Percentiles rank a stretch among this genome's conserved stretches.
These are phyloP conservation scores for Chamaetylas fuelleborni DNA, from an alignment of 2,113 vertebrate species.

Conservation along the genomic window DNA sequence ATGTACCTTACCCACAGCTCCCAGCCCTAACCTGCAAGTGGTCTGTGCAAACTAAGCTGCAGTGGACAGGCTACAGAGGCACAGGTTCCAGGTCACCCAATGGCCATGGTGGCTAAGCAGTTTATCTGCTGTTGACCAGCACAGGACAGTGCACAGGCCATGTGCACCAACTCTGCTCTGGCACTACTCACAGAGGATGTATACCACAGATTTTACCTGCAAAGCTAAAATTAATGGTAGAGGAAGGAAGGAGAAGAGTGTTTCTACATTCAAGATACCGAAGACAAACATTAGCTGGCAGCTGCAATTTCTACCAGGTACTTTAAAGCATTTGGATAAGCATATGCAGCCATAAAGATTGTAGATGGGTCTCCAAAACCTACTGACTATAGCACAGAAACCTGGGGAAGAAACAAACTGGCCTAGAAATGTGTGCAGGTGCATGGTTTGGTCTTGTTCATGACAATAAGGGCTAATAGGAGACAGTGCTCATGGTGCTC, in stretches of 20 bases:
- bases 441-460: background rate
- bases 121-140: background rate
- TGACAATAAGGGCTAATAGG: background rate
- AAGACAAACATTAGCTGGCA: background rate
- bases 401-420: background rate
- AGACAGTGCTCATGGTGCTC: fast-evolving
- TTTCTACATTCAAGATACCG: background rate
- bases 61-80: background rate
- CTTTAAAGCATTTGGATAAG: background rate
- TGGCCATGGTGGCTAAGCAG: background rate
- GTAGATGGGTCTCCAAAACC: background rate
- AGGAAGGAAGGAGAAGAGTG: background rate
- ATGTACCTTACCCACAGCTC: fast-evolving
- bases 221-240: background rate
- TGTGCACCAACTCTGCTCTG: fast-evolving
- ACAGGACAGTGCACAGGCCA: fast-evolving
- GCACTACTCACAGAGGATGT: background rate
- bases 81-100: background rate
- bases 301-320: background rate
- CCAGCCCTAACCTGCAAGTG: background rate
- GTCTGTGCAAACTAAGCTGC: background rate
- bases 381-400: background rate
- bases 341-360: background rate
- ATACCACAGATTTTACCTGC: background rate
- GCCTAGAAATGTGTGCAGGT: fast-evolving